phyloP scores from a whole-genome alignment of 35 echinoderm and acorn worm genomes.

The Stichopus chloronotus region DNA sequence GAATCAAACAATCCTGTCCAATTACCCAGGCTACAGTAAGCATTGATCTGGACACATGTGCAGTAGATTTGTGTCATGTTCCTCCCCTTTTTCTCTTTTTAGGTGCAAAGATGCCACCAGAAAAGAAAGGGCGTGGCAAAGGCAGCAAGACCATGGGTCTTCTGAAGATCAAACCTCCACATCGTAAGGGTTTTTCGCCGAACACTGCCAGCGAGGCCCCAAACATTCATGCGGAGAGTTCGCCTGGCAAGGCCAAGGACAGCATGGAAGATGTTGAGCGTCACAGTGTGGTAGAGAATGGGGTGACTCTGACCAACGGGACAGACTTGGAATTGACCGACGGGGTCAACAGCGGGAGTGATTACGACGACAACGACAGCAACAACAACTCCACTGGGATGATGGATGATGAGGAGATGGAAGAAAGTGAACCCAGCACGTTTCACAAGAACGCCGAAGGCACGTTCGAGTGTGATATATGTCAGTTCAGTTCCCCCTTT shows the following conservation, averaged over 20 bases:
- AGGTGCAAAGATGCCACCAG: slow-evolving; percentile 24
- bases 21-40: too few species aligned
- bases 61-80: too few species aligned
- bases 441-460: slow-evolving; percentile 36
- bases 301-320: neutral
- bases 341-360: neutral
- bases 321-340: neutral
- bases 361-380: slow-evolving; percentile 55
- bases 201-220: slow-evolving; percentile 41
- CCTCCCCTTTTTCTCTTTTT: neutral
- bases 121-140: slow-evolving; percentile 27
- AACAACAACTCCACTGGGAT: neutral
- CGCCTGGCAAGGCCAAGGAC: slow-evolving; percentile 35
- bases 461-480: slow-evolving; percentile 76
- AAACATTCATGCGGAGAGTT: slow-evolving; percentile 1
- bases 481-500: slow-evolving; percentile 72
- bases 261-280: neutral
- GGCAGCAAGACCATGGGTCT: neutral
- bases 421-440: neutral
- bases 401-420: neutral
- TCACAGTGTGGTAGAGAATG: neutral
- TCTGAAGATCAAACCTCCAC: slow-evolving; percentile 51
- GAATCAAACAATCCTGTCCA: too few species aligned
- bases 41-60: too few species aligned
- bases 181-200: slow-evolving; percentile 45